Percentiles rank a stretch among this genome's conserved stretches.
These are phyloP conservation scores for Cataglyphis livida DNA, from an alignment of 2,888 invertebrate genomes.

Conservation along the genomic window DNA sequence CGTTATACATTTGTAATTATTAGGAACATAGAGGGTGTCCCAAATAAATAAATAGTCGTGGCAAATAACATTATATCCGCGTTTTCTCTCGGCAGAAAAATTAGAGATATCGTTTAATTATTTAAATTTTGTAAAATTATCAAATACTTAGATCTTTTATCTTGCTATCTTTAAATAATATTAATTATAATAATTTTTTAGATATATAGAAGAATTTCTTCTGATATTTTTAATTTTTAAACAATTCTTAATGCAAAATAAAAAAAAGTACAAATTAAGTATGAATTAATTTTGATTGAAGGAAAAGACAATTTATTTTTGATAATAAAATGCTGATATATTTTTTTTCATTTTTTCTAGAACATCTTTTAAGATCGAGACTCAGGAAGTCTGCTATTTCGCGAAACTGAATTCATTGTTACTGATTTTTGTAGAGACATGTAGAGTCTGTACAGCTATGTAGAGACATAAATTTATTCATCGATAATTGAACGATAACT, in stretches of 20 bases:
- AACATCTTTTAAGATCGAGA: background rate
- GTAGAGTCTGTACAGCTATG: background rate
- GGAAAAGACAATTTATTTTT: background rate
- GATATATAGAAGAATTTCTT: background rate
- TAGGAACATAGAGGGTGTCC: background rate
- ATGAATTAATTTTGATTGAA: background rate
- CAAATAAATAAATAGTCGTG: constrained; percentile 6
- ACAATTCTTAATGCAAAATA: background rate
- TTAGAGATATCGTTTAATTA: background rate
- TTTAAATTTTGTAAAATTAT: background rate
- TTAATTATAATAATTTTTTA: background rate
- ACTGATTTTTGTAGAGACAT: background rate
- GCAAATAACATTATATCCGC: background rate
- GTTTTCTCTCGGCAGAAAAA: background rate
- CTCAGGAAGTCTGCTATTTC: background rate
- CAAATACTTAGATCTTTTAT: background rate
- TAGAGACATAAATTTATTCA: constrained; percentile 5
- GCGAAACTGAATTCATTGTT: background rate
- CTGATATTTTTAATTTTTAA: background rate
- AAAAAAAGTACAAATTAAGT: background rate
- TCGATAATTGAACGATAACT: background rate
- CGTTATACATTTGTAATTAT: background rate
- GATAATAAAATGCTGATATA: background rate
- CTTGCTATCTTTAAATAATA: background rate
- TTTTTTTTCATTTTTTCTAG: background rate